These are phyloP conservation scores for Apomyelois bistriatella DNA, from an alignment of 2,888 invertebrate genomes.

Conservation along the genomic window DNA sequence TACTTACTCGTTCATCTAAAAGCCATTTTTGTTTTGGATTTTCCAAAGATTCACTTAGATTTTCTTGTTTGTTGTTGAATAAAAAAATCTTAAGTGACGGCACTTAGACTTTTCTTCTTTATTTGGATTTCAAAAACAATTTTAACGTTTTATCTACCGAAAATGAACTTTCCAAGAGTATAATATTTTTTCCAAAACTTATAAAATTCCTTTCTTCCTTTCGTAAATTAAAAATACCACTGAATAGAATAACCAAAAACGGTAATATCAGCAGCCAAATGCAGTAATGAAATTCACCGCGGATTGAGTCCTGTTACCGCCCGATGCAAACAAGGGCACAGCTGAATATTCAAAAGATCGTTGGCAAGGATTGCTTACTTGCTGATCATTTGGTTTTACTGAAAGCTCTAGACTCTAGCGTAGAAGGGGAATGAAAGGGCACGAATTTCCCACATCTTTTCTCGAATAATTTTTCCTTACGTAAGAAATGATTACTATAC, in stretches of 20 bases:
- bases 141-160: too few species aligned
- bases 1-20: too few species aligned
- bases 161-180: too few species aligned
- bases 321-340: neutral
- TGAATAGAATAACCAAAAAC: neutral
- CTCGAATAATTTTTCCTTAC: too few species aligned
- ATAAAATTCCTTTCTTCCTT: neutral
- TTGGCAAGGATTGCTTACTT: slow-evolving; percentile 1
- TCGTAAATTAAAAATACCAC: neutral
- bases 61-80: too few species aligned
- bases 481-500: too few species aligned
- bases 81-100: too few species aligned
- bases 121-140: too few species aligned
- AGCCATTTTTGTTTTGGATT: too few species aligned
- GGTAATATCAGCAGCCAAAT: neutral
- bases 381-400: neutral
- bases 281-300: slow-evolving; percentile 8
- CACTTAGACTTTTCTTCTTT: too few species aligned
- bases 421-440: neutral
- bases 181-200: neutral
- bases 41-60: too few species aligned
- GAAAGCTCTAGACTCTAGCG: neutral
- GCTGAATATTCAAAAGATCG: slow-evolving; percentile 10
- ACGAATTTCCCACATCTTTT: too few species aligned
- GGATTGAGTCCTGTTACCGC: slow-evolving; percentile 1